phyloP scores from a whole-genome alignment of 2,888 invertebrate species.

The Glaucopsyche alexis region DNA sequence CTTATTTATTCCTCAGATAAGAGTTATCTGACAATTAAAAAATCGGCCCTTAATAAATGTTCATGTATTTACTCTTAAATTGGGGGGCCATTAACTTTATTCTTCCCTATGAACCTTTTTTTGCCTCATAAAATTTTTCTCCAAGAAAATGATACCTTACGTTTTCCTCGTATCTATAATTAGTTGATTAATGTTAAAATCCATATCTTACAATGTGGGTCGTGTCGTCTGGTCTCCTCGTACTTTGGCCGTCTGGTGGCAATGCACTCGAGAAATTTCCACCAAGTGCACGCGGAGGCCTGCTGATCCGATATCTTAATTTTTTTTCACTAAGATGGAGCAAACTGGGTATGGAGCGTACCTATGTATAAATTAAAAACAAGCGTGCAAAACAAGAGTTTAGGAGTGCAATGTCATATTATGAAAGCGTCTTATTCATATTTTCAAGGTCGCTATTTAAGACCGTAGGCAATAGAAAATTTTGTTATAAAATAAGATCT shows the following conservation, averaged over 20 bases:
- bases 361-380: neutral
- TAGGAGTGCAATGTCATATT: no score
- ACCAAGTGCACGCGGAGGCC: conserved; percentile 21
- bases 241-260: conserved; percentile 65
- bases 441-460: no score
- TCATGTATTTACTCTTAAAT: no score
- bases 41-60: no score
- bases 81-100: no score
- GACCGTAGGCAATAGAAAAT: no score
- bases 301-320: neutral
- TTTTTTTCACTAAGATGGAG: neutral
- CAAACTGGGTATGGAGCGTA: no score
- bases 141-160: neutral
- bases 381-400: conserved; percentile 25
- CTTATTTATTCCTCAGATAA: no score
- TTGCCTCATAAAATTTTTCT: neutral
- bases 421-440: no score
- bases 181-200: conserved; percentile 24
- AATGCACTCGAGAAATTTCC: conserved; percentile 37
- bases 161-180: conserved; percentile 14
- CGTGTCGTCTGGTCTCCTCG: conserved; percentile 59
- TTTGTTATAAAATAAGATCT: no score
- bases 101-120: no score
- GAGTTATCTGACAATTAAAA: no score
- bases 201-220: conserved; percentile 49